phyloP scores from a whole-genome alignment of 2,797 vertebrate genomes.

The Fistularia commersonii region DNA sequence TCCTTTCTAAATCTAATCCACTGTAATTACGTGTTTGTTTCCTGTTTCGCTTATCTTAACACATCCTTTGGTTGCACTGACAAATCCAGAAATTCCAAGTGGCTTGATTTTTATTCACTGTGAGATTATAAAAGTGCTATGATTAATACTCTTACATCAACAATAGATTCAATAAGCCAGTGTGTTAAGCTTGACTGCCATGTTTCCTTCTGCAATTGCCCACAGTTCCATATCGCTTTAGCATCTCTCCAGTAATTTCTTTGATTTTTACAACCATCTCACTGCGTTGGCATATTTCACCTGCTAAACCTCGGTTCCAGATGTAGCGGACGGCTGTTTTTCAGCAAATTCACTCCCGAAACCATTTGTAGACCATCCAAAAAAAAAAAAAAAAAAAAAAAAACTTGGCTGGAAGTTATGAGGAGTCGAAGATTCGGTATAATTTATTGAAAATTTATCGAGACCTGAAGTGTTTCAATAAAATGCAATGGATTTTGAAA shows the following conservation, averaged over 20 bases:
- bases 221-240: not conserved
- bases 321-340: not conserved
- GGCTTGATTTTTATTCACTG: too few species aligned
- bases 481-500: too few species aligned
- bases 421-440: too few species aligned
- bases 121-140: not conserved
- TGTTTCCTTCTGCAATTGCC: too few species aligned
- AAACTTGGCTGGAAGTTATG: too few species aligned
- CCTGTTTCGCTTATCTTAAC: too few species aligned
- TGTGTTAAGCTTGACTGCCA: not conserved
- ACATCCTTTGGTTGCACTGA: too few species aligned
- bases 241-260: not conserved
- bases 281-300: not conserved
- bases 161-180: not conserved
- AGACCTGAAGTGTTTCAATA: too few species aligned
- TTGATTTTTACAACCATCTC: conserved; percentile 1
- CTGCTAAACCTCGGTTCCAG: not conserved
- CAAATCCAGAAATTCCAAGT: too few species aligned
- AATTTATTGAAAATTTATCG: too few species aligned
- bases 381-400: not conserved
- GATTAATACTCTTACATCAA: not conserved
- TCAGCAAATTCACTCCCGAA: not conserved
- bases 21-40: too few species aligned
- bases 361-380: not conserved
- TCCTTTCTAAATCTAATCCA: too few species aligned